Evolutionary conservation across 2,797 vertebrate genomes (phyloP), one percentile per base, ranked within the genome.

Genomic region (Coccyzus lansbergi): DNA sequence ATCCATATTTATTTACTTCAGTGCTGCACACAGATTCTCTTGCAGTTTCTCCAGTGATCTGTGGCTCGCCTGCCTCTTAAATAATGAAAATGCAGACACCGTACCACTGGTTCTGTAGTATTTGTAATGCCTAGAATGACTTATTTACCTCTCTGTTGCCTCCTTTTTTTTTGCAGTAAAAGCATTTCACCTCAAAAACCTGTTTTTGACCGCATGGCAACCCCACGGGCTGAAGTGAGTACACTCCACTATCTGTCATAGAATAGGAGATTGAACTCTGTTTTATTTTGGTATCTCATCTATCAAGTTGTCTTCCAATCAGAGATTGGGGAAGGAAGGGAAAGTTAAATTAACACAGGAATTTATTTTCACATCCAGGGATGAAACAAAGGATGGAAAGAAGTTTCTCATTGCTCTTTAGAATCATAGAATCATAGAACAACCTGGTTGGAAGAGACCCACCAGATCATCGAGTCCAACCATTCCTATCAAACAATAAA

Each of bases 211-310:
- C 95, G 89, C 79, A 44, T 86, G 12, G 96, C 94, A 75, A 40
- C 97, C 53, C 97, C 98, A 0, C 91, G 97, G 75, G 98, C 98
- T 80, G 98, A 98, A 97, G 98, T 98, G 95, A 79, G 96, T 72
- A 21, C 55, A 55, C 79, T 71, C 38, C 33, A 59, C 56, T 76
- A 46, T 34, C 71, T 77, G 60, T 48, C 74, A 63, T 2, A 77
- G 44, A 17, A n/a, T 34, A 60, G 40, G 65, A 89, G 60, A 83
- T 69, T 76, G 88, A 80, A 74, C 34, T 86, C 81, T 25, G 3
- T 19, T 93, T 76, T 60, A 25, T 58, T 90, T 70, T 68, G 34
- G 19, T 55, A 67, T 56, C 67, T 94, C 68, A 93, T 79, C 7
- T 21, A 78, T 94, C 88, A 90, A 85, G 42, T 29, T 95, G 69